A percentile compares a stretch with the other conserved stretches of the same genome.
These are phyloP conservation scores for Acanthosepion esculentum DNA, from an alignment of 2,888 invertebrate genomes.

Conservation along the genomic window DNA sequence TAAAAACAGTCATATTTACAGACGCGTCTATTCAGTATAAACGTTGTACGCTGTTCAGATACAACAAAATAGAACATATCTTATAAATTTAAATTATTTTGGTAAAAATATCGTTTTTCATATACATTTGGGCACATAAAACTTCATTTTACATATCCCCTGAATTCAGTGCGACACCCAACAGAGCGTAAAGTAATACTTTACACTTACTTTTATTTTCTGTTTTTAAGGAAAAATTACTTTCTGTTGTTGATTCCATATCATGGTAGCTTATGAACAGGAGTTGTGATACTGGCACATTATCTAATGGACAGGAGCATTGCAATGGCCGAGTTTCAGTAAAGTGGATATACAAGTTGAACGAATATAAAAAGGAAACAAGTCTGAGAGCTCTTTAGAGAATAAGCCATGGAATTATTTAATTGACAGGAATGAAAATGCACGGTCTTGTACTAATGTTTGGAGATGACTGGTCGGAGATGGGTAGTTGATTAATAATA, in stretches of 20 bases:
- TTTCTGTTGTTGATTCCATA: not conserved
- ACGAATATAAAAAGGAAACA: not conserved
- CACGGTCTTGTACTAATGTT: not conserved
- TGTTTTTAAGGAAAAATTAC: not conserved
- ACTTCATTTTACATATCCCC: no score
- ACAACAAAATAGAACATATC: no score
- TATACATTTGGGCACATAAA: no score
- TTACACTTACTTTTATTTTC: no score
- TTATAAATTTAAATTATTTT: no score
- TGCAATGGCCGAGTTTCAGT: not conserved
- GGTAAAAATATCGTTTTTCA: no score
- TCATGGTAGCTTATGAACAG: not conserved
- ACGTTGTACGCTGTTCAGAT: no score
- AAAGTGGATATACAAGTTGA: not conserved
- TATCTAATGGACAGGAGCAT: not conserved
- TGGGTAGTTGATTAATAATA: not conserved
- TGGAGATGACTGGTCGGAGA: not conserved
- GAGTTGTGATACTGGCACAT: not conserved
- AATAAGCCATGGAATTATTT: not conserved
- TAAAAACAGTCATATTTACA: no score
- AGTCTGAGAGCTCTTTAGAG: not conserved
- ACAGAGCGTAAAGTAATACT: no score
- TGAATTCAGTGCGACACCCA: no score
- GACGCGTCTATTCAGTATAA: no score
- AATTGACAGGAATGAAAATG: not conserved